These are phyloP conservation scores for Bradypodion pumilum DNA, from an alignment of 2,797 vertebrate genomes.

Conservation along the genomic window DNA sequence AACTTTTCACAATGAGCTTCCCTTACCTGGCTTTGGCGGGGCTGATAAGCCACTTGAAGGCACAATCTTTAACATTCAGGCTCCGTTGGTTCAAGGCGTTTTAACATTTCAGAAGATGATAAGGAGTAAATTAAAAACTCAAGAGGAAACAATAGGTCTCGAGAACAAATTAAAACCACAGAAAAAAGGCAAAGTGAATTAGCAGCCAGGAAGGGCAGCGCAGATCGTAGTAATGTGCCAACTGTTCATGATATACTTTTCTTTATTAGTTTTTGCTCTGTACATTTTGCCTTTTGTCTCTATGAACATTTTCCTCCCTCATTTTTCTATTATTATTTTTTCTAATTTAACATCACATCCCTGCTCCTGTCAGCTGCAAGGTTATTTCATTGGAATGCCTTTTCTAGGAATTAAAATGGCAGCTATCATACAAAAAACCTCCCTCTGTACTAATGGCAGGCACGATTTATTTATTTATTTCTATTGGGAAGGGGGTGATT, in stretches of 20 bases:
- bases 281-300: neutral
- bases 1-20: conserved; percentile 11
- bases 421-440: neutral
- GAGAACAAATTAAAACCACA: conserved; percentile 6
- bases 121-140: neutral
- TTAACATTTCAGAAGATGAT: conserved; percentile 28
- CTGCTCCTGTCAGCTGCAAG: too few relatives aligned
- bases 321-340: neutral
- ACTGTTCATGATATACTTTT: neutral
- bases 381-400: neutral
- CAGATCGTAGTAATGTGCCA: neutral
- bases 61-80: conserved; percentile 9
- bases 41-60: conserved; percentile 18
- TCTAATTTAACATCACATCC: neutral
- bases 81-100: conserved; percentile 21
- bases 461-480: too few relatives aligned
- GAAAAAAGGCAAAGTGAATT: neutral
- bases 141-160: neutral
- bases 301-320: neutral
- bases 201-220: neutral
- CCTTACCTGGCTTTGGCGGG: conserved; percentile 1
- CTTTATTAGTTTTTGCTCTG: neutral
- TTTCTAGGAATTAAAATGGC: neutral
- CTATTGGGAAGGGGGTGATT: too few relatives aligned
- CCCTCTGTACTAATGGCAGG: too few relatives aligned